phyloP scores from a whole-genome alignment of 2,797 vertebrate genomes.

The Anniella stebbinsi region DNA sequence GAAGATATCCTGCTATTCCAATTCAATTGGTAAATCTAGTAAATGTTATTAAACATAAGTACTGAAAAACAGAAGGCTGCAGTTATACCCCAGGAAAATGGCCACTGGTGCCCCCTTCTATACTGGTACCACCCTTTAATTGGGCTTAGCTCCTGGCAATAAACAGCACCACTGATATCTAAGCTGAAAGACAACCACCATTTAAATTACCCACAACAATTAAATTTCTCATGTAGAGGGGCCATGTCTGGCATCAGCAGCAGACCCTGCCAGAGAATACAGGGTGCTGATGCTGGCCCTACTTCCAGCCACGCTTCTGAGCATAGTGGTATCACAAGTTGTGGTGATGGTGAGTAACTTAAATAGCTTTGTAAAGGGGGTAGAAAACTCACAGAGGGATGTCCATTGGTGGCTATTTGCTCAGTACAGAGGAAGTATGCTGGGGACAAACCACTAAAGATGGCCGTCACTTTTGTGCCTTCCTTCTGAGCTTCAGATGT shows the following conservation, averaged over 20 bases:
- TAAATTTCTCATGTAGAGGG: neutral
- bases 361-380: neutral
- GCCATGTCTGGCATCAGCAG: neutral
- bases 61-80: neutral
- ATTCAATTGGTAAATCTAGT: neutral
- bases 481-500: neutral
- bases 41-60: neutral
- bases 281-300: too few relatives aligned
- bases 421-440: neutral
- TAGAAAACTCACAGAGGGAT: neutral
- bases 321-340: neutral
- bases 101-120: neutral
- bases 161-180: neutral
- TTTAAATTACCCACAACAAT: neutral
- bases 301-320: neutral
- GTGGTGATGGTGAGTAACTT: neutral
- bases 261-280: neutral
- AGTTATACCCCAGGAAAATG: neutral
- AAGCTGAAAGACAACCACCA: neutral
- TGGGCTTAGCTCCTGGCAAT: neutral
- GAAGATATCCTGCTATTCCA: neutral
- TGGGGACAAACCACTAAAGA: neutral
- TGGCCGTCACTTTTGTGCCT: neutral
- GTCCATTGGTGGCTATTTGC: neutral
- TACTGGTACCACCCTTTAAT: neutral